phyloP scores from a whole-genome alignment of 2,113 vertebrate genomes.

The Bolborhynchus lineola region DNA sequence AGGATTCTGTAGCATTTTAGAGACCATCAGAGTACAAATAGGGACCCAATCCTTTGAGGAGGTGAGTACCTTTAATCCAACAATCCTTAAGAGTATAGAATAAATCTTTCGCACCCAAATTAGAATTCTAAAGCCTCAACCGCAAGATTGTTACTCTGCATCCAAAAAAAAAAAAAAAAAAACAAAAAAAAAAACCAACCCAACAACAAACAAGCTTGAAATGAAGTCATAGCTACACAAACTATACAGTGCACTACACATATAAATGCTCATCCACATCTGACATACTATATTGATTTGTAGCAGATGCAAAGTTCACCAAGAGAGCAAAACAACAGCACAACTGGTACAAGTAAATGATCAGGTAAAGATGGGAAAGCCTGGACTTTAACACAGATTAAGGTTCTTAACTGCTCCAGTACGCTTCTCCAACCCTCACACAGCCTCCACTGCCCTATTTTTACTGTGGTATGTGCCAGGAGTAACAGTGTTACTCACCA shows the following conservation, averaged over 20 bases:
- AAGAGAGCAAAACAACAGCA: neutral
- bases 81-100: neutral
- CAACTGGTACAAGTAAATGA: neutral
- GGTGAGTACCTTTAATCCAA: neutral
- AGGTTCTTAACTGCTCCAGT: neutral
- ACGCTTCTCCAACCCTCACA: neutral
- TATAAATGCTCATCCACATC: neutral
- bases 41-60: neutral
- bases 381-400: neutral
- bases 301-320: neutral
- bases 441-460: neutral
- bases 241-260: neutral
- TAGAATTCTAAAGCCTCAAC: neutral
- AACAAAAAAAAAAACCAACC: neutral
- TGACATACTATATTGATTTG: neutral
- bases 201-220: neutral
- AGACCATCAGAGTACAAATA: neutral
- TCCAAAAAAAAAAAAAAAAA: neutral
- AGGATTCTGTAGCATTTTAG: neutral
- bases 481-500: neutral
- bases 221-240: neutral
- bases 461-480: neutral
- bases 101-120: neutral
- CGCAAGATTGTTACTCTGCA: neutral
- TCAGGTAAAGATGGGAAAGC: neutral